Evolutionary conservation across 2,888 invertebrate species (phyloP).

Genomic region (Drosophila seclusa): DNA sequence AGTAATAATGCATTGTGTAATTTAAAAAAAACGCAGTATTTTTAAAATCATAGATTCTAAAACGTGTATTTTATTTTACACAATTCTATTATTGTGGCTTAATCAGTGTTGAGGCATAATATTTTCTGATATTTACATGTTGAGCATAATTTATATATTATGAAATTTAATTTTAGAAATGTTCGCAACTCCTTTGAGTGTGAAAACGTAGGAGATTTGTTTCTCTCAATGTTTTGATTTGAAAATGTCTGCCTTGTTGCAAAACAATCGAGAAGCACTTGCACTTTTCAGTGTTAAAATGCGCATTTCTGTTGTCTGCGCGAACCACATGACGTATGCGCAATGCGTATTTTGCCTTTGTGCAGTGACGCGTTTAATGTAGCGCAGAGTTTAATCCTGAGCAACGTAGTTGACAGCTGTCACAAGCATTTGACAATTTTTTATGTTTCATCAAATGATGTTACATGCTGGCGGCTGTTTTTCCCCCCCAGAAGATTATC

Average conservation of each 20-base stretch:
- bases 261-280: constrained; percentile 3
- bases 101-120: neutral
- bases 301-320: constrained; percentile 5
- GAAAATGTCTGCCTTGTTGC: neutral
- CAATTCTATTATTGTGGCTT: neutral
- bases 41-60: neutral
- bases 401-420: constrained; percentile 63
- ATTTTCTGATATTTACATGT: neutral
- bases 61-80: neutral
- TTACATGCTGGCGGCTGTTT: constrained; percentile 50
- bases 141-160: neutral
- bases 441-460: constrained; percentile 65
- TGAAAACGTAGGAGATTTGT: neutral
- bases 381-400: constrained; percentile 26
- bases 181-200: neutral
- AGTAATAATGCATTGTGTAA: neutral
- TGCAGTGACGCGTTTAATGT: constrained; percentile 44
- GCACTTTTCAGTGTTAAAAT: constrained; percentile 18
- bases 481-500: constrained; percentile 43
- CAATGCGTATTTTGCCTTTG: constrained; percentile 37
- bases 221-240: constrained; percentile 3
- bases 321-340: constrained; percentile 62
- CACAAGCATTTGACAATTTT: constrained; percentile 57
- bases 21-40: neutral
- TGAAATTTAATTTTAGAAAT: neutral